Conservation (phyloP, 2,888 invertebrate genomes). For the Parnassius glacialis region DNA sequence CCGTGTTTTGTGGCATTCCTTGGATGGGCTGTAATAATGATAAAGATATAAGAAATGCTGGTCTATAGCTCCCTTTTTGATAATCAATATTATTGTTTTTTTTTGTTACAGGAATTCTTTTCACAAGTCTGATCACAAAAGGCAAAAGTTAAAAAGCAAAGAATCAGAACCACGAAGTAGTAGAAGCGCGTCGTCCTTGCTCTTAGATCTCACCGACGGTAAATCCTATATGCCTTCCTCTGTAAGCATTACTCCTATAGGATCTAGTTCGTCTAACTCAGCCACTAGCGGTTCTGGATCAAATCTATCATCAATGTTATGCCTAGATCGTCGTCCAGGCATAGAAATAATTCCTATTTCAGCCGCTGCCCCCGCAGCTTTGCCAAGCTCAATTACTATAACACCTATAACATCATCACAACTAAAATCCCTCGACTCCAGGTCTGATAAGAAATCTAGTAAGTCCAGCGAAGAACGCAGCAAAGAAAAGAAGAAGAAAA, state of each 20-base stretch:
- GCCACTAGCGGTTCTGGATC: constrained; percentile 83
- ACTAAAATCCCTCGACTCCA: constrained; percentile 70
- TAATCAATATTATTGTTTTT: background rate
- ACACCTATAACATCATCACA: constrained; percentile 87
- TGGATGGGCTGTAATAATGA: too few species aligned
- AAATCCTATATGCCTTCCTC: constrained; percentile 77
- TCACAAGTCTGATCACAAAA: constrained; percentile 81
- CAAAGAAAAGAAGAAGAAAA: constrained; percentile 87
- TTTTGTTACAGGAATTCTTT: constrained; percentile 75
- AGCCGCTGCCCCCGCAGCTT: constrained; percentile 81
- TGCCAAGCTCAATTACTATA: constrained; percentile 92
- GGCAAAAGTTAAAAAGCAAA: constrained; percentile 82
- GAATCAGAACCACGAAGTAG: constrained; percentile 72
- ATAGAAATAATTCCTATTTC: constrained; percentile 93
- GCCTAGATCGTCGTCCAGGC: constrained; percentile 86
- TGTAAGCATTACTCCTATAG: constrained; percentile 76
- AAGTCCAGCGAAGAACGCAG: constrained; percentile 70
- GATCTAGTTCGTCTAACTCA: constrained; percentile 76
- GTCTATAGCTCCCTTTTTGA: background rate
- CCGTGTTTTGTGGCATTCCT: too few species aligned
- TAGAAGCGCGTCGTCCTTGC: constrained; percentile 65
- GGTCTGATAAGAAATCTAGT: constrained; percentile 73
- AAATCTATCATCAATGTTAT: constrained; percentile 81
- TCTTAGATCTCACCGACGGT: constrained; percentile 79
- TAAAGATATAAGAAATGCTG: too few species aligned